phyloP scores from a whole-genome alignment of 2,113 vertebrate genomes.

The Irena cyanogastra region DNA sequence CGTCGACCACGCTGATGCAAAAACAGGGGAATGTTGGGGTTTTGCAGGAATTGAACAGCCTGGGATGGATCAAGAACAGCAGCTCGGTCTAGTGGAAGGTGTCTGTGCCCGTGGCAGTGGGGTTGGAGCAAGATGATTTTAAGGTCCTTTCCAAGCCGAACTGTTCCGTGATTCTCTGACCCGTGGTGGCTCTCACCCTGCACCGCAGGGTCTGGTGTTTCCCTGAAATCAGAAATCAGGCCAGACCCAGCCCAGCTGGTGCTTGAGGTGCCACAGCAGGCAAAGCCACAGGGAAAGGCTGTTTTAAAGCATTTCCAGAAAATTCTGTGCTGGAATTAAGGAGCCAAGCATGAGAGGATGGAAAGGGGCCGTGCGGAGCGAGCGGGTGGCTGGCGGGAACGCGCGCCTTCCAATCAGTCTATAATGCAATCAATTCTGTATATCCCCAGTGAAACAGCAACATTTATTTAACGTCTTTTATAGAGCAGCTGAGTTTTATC shows the following conservation, averaged over 20 bases:
- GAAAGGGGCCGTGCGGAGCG: neutral
- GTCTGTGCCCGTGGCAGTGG: neutral
- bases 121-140: neutral
- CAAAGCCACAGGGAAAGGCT: neutral
- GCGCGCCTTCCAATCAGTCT: conserved; percentile 70
- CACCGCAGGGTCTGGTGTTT: rapidly evolving
- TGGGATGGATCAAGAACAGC: neutral
- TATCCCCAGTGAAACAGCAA: conserved; percentile 79
- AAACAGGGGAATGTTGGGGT: neutral
- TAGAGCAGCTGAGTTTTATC: conserved; percentile 84
- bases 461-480: conserved; percentile 86
- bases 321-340: neutral
- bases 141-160: neutral
- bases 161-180: rapidly evolving
- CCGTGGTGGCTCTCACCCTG: neutral
- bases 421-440: conserved; percentile 72
- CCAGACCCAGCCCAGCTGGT: rapidly evolving
- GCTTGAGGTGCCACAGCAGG: rapidly evolving
- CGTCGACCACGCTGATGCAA: neutral
- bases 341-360: neutral
- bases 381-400: conserved; percentile 50
- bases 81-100: neutral
- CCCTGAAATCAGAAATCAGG: neutral
- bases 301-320: conserved; percentile 24
- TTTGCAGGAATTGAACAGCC: neutral